Percentiles rank a stretch among this genome's conserved stretches.
Evolutionary conservation across 2,797 vertebrate genomes (phyloP).

Genomic region (Rhynchonycteris naso): DNA sequence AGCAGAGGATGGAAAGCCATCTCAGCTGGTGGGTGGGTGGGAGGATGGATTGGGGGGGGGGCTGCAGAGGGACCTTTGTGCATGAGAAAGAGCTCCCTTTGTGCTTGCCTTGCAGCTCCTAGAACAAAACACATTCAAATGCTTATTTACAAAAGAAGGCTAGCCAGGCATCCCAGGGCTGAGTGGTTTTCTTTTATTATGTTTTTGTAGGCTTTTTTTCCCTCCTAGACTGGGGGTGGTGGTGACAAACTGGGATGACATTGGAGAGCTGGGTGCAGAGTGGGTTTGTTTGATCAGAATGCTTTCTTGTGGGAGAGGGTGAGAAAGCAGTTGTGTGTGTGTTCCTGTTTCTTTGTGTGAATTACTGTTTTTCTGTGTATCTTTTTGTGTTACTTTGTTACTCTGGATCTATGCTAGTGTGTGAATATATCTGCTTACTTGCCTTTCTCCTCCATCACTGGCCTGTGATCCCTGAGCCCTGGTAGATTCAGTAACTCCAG

Average conservation of each 20-base stretch:
- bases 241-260: neutral
- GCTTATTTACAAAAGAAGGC: constrained; percentile 58
- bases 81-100: constrained; percentile 56
- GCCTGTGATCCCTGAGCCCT: neutral
- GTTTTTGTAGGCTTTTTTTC: neutral
- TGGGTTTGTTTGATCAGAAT: neutral
- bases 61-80: neutral
- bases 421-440: neutral
- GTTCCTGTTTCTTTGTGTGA: neutral
- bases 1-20: neutral
- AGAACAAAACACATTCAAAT: constrained; percentile 76
- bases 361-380: neutral
- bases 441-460: neutral
- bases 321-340: neutral
- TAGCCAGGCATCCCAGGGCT: neutral
- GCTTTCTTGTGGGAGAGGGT: neutral
- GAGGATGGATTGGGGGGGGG: neutral
- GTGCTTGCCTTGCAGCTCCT: neutral
- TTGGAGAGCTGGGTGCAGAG: neutral
- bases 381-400: neutral
- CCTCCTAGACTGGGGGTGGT: neutral
- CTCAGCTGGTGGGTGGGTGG: neutral
- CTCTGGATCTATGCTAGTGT: neutral
- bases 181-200: neutral
- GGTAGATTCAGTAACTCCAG: neutral